Conservation (phyloP, 2,888 invertebrate genomes). For the Macropis europaea region DNA sequence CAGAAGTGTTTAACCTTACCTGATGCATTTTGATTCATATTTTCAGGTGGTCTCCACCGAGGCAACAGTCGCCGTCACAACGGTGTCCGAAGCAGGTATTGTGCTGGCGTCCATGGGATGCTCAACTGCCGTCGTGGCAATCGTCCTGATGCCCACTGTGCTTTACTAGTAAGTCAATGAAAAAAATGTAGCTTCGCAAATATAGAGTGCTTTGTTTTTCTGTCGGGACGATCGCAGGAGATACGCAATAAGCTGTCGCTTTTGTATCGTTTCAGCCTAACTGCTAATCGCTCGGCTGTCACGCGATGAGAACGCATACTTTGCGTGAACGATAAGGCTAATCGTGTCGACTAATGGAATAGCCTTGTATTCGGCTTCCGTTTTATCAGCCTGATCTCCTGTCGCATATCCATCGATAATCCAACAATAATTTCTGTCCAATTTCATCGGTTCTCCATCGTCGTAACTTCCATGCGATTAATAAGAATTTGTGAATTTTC, state of each 20-base stretch:
- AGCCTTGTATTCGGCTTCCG: not conserved
- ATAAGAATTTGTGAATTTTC: not conserved
- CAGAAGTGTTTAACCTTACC: too few species aligned
- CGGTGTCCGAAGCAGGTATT: too few species aligned
- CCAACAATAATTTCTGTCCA: not conserved
- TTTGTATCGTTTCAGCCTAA: not conserved
- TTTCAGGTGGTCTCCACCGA: too few species aligned
- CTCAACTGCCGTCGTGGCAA: slow-evolving; percentile 23
- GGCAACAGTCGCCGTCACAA: too few species aligned
- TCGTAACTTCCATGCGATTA: not conserved
- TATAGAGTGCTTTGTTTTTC: too few species aligned
- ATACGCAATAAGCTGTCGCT: not conserved
- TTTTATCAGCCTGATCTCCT: not conserved
- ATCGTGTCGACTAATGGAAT: slow-evolving; percentile 11
- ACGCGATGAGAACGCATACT: not conserved
- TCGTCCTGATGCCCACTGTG: slow-evolving; percentile 53
- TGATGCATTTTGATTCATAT: too few species aligned
- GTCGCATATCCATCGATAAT: not conserved
- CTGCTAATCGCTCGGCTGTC: not conserved
- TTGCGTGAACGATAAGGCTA: slow-evolving; percentile 21
- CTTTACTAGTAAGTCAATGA: slow-evolving; percentile 64
- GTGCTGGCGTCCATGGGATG: too few species aligned
- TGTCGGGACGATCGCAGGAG: too few species aligned
- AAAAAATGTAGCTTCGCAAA: too few species aligned
- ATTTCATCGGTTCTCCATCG: not conserved